Conservation (phyloP, 1,140 invertebrate species). For the Drosophila paulistorum region DNA sequence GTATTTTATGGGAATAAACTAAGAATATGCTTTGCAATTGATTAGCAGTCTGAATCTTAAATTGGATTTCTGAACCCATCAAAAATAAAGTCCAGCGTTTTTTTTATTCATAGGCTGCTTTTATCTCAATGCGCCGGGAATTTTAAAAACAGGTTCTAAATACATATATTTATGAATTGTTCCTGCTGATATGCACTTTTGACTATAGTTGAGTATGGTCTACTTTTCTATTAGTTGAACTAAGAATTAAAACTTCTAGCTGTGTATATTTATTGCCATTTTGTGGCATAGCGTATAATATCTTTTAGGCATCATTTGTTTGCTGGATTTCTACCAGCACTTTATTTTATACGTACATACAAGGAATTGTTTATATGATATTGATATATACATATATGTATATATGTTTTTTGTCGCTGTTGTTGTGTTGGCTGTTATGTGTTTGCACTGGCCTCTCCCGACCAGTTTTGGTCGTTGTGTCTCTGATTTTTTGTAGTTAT, state of each 20-base stretch:
- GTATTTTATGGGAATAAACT: too few species aligned
- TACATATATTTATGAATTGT: too few species aligned
- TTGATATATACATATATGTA: background rate
- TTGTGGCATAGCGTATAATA: background rate
- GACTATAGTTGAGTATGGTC: too few species aligned
- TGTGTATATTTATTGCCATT: background rate
- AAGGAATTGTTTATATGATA: slow-evolving; percentile 11
- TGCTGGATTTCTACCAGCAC: background rate
- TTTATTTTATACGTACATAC: background rate
- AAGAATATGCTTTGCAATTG: too few species aligned
- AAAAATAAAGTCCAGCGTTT: background rate
- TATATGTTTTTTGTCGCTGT: background rate
- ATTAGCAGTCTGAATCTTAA: too few species aligned
- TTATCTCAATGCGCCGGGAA: too few species aligned
- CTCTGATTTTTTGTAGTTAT: slow-evolving; percentile 57
- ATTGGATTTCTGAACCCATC: too few species aligned
- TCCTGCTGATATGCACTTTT: too few species aligned
- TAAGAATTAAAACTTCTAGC: background rate
- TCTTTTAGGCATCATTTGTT: slow-evolving; percentile 8
- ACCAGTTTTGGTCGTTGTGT: background rate
- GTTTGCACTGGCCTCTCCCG: background rate
- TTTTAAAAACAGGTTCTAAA: too few species aligned
- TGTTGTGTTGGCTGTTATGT: background rate
- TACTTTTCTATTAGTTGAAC: background rate
- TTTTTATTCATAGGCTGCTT: too few species aligned